Evolutionary conservation across 2,113 vertebrate genomes (phyloP), one percentile per base, ranked within the genome.

Genomic region (Anoura caudifer): DNA sequence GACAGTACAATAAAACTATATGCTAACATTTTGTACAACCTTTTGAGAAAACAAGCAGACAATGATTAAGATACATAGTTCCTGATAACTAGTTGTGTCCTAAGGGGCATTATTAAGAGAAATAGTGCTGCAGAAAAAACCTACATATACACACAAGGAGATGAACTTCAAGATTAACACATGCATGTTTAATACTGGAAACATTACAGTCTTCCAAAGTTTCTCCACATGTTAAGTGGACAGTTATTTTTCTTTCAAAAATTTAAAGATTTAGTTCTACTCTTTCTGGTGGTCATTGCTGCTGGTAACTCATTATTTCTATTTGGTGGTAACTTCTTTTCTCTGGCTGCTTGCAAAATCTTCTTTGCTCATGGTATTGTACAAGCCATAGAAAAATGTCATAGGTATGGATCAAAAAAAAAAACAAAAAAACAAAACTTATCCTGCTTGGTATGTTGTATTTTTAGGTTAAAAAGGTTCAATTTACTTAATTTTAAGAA

Each of bases 1-100:
- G 98, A 99, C 97, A 97, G 97, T 98, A 97, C 98, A 98, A 98
- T 98, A 97, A 98, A 98, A 98, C 98, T 98, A 1, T 54, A 50
- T 73, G 61, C 61, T 54, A 45, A 70, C 9, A n/a, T 45, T 38
- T 67, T 38, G n/a, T 52, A 65, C 52, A 52, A 56, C 22, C 54
- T 17, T 67, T 67, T 73, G 5, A 65, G 70, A 85, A 91, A 24
- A 20, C 50, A 69, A 83, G 45, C 12, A 72, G 63, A 11, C 38
- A 61, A 63, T 31, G 33, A 33, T 47, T 52, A 65, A 52, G 24
- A 56, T 56, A 24, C 54, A 24, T 24, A 56, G 54, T 56, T 56
- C 54, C 54, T 56, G 20, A 56, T 24, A 56, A 56, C 20, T 22
- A 24, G 20, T 24, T 56, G 54, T 56, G 20, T 9, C 20, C 54